These are phyloP conservation scores for Crepidodera aurea DNA, from an alignment of 2,888 invertebrate genomes.

Conservation along the genomic window DNA sequence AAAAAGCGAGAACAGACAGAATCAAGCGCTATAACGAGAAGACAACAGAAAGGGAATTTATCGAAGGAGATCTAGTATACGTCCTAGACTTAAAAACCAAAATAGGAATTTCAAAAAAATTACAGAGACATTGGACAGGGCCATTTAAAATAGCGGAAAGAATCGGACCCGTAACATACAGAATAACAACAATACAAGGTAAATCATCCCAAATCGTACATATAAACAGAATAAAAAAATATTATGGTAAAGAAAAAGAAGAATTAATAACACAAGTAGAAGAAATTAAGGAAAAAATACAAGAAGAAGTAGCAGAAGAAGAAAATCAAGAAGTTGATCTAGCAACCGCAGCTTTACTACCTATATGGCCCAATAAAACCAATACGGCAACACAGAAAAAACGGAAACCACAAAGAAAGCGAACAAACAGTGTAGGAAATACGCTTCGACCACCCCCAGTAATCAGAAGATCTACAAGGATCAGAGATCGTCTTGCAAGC, in stretches of 20 bases:
- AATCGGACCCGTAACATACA: conserved; percentile 5
- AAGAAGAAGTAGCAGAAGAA: background rate
- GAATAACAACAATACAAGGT: background rate
- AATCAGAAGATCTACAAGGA: too few relatives aligned
- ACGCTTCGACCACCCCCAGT: too few relatives aligned
- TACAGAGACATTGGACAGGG: conserved; percentile 13
- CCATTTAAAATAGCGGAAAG: conserved; percentile 1
- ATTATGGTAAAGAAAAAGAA: background rate
- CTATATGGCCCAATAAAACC: too few relatives aligned
- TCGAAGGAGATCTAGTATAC: conserved; percentile 11
- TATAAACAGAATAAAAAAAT: background rate
- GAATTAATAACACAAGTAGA: background rate
- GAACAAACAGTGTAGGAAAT: too few relatives aligned
- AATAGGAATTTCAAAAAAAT: conserved; percentile 11
- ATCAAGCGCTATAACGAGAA: conserved; percentile 4
- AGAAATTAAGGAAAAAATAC: background rate
- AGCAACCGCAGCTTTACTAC: too few relatives aligned
- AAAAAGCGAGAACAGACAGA: conserved; percentile 6
- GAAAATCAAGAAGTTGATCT: background rate
- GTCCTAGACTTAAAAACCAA: conserved; percentile 1
- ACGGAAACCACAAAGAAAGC: too few relatives aligned
- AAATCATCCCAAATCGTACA: background rate
- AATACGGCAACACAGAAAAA: too few relatives aligned
- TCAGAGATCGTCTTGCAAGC: too few relatives aligned
- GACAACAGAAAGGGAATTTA: background rate